phyloP scores from a whole-genome alignment of 92 coral and sea anemone genomes.

The Desmophyllum pertusum region DNA sequence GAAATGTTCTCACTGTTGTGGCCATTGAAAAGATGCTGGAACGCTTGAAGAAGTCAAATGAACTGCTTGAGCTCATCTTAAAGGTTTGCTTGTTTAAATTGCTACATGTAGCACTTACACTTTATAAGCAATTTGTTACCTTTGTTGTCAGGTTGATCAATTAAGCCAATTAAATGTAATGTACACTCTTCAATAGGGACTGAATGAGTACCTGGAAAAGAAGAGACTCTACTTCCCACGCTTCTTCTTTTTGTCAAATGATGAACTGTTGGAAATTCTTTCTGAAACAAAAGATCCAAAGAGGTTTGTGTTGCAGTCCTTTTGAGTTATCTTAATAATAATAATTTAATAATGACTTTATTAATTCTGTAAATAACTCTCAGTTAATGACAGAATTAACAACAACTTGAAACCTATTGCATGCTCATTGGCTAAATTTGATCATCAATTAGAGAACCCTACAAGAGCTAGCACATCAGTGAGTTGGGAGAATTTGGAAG shows the following conservation, averaged over 20 bases:
- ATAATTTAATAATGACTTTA: no score
- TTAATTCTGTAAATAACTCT: neutral
- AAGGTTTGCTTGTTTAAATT: slow-evolving; percentile 63
- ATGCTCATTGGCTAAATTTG: no score
- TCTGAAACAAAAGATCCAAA: slow-evolving; percentile 99
- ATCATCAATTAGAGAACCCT: no score
- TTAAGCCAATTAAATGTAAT: neutral
- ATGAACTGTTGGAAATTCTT: slow-evolving; percentile 92
- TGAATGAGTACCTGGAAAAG: slow-evolving; percentile 97
- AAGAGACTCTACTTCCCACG: slow-evolving; percentile 97
- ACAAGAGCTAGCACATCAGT: no score
- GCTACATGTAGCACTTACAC: neutral
- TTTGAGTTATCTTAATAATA: neutral
- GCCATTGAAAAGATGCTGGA: slow-evolving; percentile 97
- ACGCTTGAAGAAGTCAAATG: slow-evolving; percentile 94
- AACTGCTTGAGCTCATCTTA: slow-evolving; percentile 91
- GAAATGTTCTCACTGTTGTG: slow-evolving; percentile 91
- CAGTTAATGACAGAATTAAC: neutral
- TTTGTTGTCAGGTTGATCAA: no score
- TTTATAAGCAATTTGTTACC: neutral
- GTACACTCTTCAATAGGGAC: slow-evolving; percentile 59
- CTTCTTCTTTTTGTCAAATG: slow-evolving; percentile 97
- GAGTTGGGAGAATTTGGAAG: no score
- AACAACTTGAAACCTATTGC: neutral
- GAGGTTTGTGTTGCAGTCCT: slow-evolving; percentile 54